phyloP scores from a whole-genome alignment of 2,797 vertebrate species.

The Rousettus madagascariensis region DNA sequence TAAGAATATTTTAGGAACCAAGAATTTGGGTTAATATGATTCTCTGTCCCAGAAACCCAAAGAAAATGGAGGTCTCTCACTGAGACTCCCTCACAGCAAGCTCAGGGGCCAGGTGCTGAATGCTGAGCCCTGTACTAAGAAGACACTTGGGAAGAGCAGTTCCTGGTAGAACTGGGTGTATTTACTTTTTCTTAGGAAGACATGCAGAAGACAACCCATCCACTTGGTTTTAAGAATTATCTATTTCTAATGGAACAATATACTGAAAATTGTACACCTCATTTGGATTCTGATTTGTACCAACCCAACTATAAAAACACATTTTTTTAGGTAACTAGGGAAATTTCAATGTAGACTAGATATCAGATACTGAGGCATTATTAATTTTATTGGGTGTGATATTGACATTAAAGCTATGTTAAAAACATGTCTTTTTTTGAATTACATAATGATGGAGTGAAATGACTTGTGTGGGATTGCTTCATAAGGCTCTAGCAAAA shows the following conservation, averaged over 20 bases:
- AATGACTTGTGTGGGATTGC: background rate
- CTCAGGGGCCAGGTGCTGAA: background rate
- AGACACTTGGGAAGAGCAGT: background rate
- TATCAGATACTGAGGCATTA: background rate
- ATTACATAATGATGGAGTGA: background rate
- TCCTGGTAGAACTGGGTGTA: background rate
- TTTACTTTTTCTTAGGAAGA: background rate
- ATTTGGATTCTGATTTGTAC: conserved; percentile 12
- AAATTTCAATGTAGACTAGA: background rate
- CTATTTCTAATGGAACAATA: background rate
- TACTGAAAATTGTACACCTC: background rate
- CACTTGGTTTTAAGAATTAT: background rate
- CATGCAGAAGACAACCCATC: background rate
- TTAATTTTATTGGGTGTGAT: background rate
- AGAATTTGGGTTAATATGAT: background rate
- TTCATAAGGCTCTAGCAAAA: background rate
- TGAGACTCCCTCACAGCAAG: background rate
- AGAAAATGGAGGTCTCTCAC: background rate
- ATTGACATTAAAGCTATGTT: background rate
- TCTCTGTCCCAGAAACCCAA: background rate
- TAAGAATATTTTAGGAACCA: background rate
- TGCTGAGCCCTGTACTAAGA: background rate
- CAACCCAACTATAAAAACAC: background rate
- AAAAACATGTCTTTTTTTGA: background rate
- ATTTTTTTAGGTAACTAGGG: background rate